Base-by-base conservation (phyloP, 1,140 invertebrate genomes). In the Pseudomyrmex flavicornis region DNA sequence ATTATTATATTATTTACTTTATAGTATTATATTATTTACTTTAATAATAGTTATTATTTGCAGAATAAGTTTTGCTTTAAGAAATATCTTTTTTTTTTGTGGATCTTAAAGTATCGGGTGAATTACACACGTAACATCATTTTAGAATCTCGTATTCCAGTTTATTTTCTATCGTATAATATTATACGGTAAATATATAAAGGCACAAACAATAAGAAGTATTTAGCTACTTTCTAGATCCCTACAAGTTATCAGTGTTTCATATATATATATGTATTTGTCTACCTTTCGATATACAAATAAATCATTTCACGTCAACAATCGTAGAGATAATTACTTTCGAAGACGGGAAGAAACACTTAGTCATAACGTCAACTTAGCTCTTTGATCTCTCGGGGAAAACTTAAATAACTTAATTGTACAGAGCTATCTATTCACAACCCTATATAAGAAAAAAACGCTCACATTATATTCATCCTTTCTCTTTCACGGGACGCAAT, bases 181-280 rank as follows among this genome's bases (percentile, higher is more conserved):
- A 83, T 82, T 87, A 83, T 89, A 82, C 83, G 85, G 90, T 91
- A 91, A 90, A 91, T 90, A 85, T 35, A 35, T 88, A 91, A 91
- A 91, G 89, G 90, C 90, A 91, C 90, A 91, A 91, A 91, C 88
- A 91, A 91, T 91, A 86, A 91, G 88, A 90, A 89, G 84, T 86
- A 87, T 62, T 75, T 44, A 5, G 52, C 74, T 89, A 89, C 66
- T 80, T 77, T 80, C 76, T 89, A 89, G 20, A 79, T 83, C 22
- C 48, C 62, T 88, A 88, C 62, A 35, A 35, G 2, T n/a, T 58
- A 83, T 85, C 73, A 88, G 56, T 82, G 54, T 86, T 79, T 79
- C 58, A 44, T 72, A 52, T 5, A 69, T 4, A 46, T 79, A 75
- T 77, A 85, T 22, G 13, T 85, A 35, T 35, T 35, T 35, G 35